phyloP scores from a whole-genome alignment of 2,888 invertebrate genomes.

The Dione juno region DNA sequence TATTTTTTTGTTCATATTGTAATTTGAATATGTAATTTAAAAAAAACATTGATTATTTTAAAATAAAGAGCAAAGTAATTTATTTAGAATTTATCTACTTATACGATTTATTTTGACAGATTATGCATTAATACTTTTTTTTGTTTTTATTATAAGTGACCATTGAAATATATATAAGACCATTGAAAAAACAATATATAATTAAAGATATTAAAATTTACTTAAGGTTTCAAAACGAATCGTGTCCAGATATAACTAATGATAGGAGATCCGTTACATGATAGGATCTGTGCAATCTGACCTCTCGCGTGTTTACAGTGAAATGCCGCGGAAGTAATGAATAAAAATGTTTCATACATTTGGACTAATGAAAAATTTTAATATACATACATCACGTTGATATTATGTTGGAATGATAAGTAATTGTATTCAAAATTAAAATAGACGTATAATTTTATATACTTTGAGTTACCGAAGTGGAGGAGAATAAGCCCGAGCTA shows the following conservation, averaged over 20 bases:
- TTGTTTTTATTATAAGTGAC: no score
- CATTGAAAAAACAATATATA: background rate
- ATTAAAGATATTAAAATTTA: constrained; percentile 15
- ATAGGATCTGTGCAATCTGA: constrained; percentile 41
- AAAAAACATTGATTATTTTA: no score
- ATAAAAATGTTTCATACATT: constrained; percentile 21
- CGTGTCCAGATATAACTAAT: constrained; percentile 40
- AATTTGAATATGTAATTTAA: no score
- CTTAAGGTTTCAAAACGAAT: constrained; percentile 39
- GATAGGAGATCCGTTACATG: constrained; percentile 44
- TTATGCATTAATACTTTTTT: no score
- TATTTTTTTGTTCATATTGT: no score
- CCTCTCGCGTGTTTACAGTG: constrained; percentile 42
- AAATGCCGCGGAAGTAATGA: constrained; percentile 42
- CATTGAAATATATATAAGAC: no score
- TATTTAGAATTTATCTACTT: no score
- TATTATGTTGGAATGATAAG: background rate
- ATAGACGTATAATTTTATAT: no score
- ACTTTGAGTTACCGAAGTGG: no score
- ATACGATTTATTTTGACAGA: no score
- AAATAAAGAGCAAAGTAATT: no score
- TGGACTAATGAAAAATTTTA: background rate
- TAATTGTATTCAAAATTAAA: background rate
- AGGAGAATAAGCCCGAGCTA: no score
- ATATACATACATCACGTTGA: background rate